Evolutionary conservation across 92 coral and sea anemone genomes (phyloP).

Genomic region (Epizoanthus stellaris): DNA sequence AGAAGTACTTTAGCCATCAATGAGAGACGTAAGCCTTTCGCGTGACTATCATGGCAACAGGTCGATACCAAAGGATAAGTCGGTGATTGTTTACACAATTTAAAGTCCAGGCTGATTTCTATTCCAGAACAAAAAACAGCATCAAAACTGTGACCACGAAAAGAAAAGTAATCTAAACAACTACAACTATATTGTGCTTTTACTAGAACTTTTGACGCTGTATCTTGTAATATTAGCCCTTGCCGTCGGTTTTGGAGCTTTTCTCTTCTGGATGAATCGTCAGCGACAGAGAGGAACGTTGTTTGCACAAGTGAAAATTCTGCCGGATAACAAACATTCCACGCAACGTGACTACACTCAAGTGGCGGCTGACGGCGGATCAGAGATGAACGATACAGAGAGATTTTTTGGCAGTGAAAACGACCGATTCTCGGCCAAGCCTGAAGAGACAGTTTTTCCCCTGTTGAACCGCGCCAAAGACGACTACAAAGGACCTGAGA

Average conservation of each 20-base stretch:
- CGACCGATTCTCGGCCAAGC: not conserved
- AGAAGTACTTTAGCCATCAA: too few relatives aligned
- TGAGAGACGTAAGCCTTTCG: too few relatives aligned
- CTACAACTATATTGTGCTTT: not conserved
- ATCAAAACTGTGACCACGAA: not conserved
- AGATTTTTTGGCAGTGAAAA: not conserved
- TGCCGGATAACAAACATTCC: not conserved
- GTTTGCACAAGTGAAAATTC: constrained; percentile 16
- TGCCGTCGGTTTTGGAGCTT: not conserved
- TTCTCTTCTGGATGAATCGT: not conserved
- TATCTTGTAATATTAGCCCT: not conserved
- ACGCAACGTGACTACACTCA: not conserved
- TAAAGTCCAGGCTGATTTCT: not conserved
- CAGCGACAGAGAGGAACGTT: constrained; percentile 1
- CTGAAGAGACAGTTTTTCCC: not conserved
- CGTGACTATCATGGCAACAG: too few relatives aligned
- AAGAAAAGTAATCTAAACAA: not conserved
- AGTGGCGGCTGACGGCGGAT: not conserved
- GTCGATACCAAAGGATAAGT: too few relatives aligned
- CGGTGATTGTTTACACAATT: not conserved
- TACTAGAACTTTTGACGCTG: not conserved
- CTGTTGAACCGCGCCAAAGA: not conserved
- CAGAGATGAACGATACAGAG: not conserved
- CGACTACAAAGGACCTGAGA: not conserved
- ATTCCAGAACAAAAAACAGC: not conserved